Percentiles rank a stretch among this genome's conserved stretches.
phyloP scores from a whole-genome alignment of 1,140 invertebrate genomes.

The Pomacea maculata region DNA sequence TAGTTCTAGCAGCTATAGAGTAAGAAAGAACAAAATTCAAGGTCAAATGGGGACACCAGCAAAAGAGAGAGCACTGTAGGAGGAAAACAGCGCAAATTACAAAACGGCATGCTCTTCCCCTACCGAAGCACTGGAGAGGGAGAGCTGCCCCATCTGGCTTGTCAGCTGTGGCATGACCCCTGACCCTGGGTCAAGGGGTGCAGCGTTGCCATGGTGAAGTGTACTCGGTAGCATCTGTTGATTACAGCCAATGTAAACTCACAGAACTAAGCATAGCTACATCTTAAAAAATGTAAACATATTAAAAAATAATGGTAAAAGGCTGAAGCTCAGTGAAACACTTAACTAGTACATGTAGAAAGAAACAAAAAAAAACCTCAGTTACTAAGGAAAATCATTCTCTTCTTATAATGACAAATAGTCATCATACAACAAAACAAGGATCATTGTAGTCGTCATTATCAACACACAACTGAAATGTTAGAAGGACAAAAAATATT shows the following conservation, averaged over 20 bases:
- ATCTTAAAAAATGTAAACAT: background rate
- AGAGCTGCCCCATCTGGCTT: constrained; percentile 38
- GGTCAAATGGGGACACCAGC: constrained; percentile 16
- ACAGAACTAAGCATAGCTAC: constrained; percentile 20
- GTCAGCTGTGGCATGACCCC: constrained; percentile 30
- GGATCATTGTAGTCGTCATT: too few relatives aligned
- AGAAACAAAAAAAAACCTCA: too few relatives aligned
- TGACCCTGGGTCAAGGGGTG: constrained; percentile 24
- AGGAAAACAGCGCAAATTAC: constrained; percentile 16
- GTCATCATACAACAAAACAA: too few relatives aligned
- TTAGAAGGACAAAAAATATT: too few relatives aligned
- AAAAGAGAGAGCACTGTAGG: constrained; percentile 14
- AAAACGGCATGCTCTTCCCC: constrained; percentile 28
- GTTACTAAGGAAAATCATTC: too few relatives aligned
- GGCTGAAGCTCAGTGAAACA: background rate
- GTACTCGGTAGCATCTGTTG: constrained; percentile 27
- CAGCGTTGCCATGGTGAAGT: constrained; percentile 25
- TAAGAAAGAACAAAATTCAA: constrained; percentile 6
- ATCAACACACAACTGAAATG: too few relatives aligned
- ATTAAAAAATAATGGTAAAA: background rate
- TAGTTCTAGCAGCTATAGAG: too few relatives aligned
- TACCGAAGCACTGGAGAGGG: constrained; percentile 43
- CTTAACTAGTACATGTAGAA: background rate
- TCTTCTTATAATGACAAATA: too few relatives aligned
- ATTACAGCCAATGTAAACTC: constrained; percentile 22